Evolutionary conservation across 2,113 vertebrate species (phyloP).

Genomic region (Ceyx melanurus): DNA sequence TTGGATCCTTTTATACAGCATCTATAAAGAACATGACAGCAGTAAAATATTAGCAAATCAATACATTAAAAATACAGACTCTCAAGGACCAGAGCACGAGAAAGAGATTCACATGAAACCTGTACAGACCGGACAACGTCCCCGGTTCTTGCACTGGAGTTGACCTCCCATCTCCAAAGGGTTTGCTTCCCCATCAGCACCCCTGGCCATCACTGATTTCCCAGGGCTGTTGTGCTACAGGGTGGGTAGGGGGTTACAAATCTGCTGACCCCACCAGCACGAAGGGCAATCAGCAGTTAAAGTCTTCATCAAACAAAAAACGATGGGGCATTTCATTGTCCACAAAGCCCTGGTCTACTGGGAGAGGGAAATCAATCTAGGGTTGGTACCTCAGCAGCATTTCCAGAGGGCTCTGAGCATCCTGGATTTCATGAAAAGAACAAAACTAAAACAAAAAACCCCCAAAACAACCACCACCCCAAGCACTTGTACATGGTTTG

Average conservation of each 20-base stretch:
- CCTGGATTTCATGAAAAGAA: background rate
- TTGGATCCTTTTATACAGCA: background rate
- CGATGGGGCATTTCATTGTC: background rate
- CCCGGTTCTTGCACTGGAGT: rapidly evolving
- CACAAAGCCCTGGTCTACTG: background rate
- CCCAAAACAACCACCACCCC: background rate
- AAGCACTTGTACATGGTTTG: background rate
- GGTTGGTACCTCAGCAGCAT: background rate
- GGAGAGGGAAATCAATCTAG: background rate
- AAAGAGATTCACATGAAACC: conserved; percentile 26
- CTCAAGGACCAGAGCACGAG: conserved; percentile 17
- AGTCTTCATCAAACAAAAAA: background rate
- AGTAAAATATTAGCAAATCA: conserved; percentile 20
- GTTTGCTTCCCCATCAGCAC: background rate
- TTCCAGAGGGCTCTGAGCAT: background rate
- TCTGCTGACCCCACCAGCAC: background rate
- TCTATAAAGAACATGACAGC: conserved; percentile 32
- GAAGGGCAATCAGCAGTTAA: background rate
- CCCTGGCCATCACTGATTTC: background rate
- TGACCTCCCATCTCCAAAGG: background rate
- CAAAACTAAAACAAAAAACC: background rate
- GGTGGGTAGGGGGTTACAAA: background rate
- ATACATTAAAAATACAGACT: conserved; percentile 52
- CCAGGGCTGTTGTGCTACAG: background rate
- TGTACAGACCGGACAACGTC: background rate